Conservation (phyloP, 2,113 vertebrate species). For the Nicator chloris region DNA sequence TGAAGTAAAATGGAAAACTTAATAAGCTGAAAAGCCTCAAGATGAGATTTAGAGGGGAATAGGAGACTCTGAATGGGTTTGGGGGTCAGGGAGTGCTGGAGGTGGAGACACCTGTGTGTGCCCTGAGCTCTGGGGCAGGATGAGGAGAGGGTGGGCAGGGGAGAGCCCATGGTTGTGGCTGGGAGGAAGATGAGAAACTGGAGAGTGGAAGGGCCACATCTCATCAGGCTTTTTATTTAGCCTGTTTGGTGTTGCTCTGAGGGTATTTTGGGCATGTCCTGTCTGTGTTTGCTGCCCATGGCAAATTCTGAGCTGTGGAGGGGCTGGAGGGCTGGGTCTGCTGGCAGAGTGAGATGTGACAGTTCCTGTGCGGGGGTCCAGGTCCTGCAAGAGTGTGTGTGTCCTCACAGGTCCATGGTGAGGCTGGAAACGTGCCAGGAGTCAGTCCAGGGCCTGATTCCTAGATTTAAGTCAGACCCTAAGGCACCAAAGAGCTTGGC, state of each 20-base stretch:
- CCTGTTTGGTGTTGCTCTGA: neutral
- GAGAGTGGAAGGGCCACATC: neutral
- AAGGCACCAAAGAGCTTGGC: neutral
- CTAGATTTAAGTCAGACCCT: neutral
- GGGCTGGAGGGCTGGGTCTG: neutral
- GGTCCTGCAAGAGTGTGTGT: neutral
- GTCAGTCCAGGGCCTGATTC: neutral
- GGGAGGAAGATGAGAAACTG: neutral
- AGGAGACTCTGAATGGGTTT: neutral
- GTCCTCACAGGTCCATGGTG: rapidly evolving
- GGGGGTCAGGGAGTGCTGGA: neutral
- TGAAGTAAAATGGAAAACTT: neutral
- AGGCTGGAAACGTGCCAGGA: neutral
- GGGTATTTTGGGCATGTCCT: neutral
- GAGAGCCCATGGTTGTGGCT: neutral
- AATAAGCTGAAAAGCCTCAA: neutral
- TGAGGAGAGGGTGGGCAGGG: neutral
- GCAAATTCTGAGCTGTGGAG: neutral
- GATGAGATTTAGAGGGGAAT: neutral
- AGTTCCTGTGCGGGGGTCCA: neutral
- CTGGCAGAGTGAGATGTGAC: neutral
- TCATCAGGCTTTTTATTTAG: neutral
- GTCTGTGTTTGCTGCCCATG: neutral
- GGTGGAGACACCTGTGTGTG: neutral
- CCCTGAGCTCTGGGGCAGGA: neutral